These are phyloP conservation scores for Chiroxiphia lanceolata DNA, from an alignment of 2,797 vertebrate species.

Conservation along the genomic window DNA sequence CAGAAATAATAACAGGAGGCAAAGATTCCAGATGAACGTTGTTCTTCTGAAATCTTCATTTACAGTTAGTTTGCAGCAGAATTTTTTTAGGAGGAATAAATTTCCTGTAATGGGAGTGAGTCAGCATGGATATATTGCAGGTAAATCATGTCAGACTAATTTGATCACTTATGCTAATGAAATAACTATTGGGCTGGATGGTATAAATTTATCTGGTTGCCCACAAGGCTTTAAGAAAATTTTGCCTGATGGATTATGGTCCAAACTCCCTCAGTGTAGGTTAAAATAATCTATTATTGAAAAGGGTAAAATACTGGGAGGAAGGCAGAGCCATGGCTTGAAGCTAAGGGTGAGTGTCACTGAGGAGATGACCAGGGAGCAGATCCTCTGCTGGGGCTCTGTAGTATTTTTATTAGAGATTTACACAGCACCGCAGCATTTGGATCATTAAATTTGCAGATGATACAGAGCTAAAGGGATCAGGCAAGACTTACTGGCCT, in stretches of 20 bases:
- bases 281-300: slow-evolving; percentile 29
- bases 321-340: neutral
- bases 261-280: slow-evolving; percentile 15
- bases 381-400: neutral
- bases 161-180: slow-evolving; percentile 52
- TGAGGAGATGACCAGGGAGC: neutral
- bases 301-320: neutral
- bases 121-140: slow-evolving; percentile 1
- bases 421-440: rapidly evolving
- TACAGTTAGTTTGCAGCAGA: neutral
- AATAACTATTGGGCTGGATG: slow-evolving; percentile 37
- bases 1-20: neutral
- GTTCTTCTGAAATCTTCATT: neutral
- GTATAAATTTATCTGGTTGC: slow-evolving; percentile 12
- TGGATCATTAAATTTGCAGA: slow-evolving; percentile 16
- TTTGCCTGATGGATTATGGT: neutral
- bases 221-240: slow-evolving; percentile 14
- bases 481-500: neutral
- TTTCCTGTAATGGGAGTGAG: slow-evolving; percentile 5
- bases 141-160: slow-evolving; percentile 47
- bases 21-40: neutral
- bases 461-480: neutral
- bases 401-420: neutral
- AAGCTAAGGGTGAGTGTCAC: neutral
- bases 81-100: neutral